phyloP scores from a whole-genome alignment of 2,113 vertebrate genomes.

The Sinocyclocheilus anshuiensis region DNA sequence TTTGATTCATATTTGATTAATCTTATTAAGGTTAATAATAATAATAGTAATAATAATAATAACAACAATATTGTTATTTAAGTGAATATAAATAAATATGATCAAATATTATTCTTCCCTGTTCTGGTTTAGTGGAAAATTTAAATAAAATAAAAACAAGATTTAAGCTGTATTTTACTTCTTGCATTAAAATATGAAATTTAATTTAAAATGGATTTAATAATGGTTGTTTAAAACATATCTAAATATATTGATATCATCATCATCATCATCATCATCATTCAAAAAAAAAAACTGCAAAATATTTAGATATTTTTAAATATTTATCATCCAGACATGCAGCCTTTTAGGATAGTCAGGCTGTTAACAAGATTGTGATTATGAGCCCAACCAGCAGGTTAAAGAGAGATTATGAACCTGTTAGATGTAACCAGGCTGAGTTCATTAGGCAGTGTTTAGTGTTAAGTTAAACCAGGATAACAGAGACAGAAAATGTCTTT shows the following conservation, averaged over 20 bases:
- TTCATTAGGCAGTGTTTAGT: too few relatives aligned
- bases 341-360: too few relatives aligned
- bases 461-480: not conserved
- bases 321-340: not conserved
- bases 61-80: too few relatives aligned
- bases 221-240: not conserved
- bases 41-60: too few relatives aligned
- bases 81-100: not conserved
- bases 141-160: too few relatives aligned
- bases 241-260: not conserved
- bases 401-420: not conserved
- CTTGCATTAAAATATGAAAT: too few relatives aligned
- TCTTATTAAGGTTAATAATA: too few relatives aligned
- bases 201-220: not conserved
- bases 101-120: not conserved
- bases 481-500: not conserved
- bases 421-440: too few relatives aligned
- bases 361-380: not conserved
- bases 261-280: not conserved
- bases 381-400: not conserved
- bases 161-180: too few relatives aligned
- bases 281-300: too few relatives aligned
- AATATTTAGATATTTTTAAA: not conserved
- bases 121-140: too few relatives aligned
- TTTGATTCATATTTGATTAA: too few relatives aligned